Evolutionary conservation across 1,140 invertebrate species (phyloP).

Genomic region (Globodera ellingtonae): DNA sequence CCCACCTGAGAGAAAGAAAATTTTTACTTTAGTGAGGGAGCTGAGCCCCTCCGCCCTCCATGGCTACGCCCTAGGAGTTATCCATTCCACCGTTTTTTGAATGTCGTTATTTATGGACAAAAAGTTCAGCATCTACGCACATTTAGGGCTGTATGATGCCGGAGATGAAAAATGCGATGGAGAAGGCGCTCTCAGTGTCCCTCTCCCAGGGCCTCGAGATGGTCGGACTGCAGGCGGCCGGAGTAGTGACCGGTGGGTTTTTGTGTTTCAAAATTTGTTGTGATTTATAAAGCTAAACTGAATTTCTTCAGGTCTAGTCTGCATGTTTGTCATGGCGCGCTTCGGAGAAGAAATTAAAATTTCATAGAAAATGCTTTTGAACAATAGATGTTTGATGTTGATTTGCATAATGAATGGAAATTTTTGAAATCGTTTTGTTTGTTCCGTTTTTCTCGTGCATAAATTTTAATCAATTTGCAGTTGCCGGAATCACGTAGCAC

Average conservation of each 20-base stretch:
- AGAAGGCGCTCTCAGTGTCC: slow-evolving; percentile 57
- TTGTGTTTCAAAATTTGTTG: background rate
- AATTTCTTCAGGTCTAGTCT: slow-evolving; percentile 36
- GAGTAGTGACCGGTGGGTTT: slow-evolving; percentile 34
- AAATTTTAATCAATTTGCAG: background rate
- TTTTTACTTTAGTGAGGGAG: too few species aligned
- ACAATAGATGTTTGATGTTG: background rate
- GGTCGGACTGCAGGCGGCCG: slow-evolving; percentile 53
- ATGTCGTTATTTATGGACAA: too few species aligned
- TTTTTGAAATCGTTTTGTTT: background rate
- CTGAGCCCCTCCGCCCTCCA: too few species aligned
- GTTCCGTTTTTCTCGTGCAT: background rate
- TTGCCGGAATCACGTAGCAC: too few species aligned
- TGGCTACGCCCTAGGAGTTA: too few species aligned
- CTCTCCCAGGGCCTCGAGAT: slow-evolving; percentile 59
- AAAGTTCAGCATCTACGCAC: too few species aligned
- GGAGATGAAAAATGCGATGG: slow-evolving; percentile 65
- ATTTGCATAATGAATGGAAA: background rate
- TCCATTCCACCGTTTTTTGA: too few species aligned
- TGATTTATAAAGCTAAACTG: slow-evolving; percentile 15
- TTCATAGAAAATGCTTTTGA: slow-evolving; percentile 2
- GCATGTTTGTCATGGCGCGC: slow-evolving; percentile 58
- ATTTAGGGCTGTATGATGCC: slow-evolving; percentile 61
- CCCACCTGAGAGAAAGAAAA: too few species aligned
- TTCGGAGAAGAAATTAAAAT: slow-evolving; percentile 54